These are phyloP conservation scores for Hyperoodon ampullatus DNA, from an alignment of 2,113 vertebrate genomes.

Conservation along the genomic window DNA sequence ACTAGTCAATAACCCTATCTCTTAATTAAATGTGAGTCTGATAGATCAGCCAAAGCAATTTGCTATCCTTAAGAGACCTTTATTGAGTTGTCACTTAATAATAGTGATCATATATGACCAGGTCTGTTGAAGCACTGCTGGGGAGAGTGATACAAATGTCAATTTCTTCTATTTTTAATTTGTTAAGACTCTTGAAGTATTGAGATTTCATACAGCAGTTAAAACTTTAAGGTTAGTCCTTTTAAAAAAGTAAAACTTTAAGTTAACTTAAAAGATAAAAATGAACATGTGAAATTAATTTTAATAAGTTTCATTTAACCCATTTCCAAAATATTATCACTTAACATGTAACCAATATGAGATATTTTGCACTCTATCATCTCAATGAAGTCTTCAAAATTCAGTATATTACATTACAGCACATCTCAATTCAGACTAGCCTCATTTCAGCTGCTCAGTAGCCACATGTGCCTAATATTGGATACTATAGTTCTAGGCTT, in stretches of 20 bases:
- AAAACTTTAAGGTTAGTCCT: neutral
- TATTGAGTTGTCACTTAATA: neutral
- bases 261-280: neutral
- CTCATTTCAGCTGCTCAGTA: neutral
- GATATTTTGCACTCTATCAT: neutral
- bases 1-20: neutral
- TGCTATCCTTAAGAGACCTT: neutral
- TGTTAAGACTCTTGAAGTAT: neutral
- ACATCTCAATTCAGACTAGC: neutral
- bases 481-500: neutral
- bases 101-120: neutral
- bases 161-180: neutral
- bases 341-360: neutral
- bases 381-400: neutral
- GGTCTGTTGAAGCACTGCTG: neutral
- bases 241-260: neutral
- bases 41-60: neutral
- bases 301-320: neutral
- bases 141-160: neutral
- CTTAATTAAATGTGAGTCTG: neutral
- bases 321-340: neutral
- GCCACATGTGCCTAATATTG: neutral
- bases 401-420: neutral
- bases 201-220: neutral
- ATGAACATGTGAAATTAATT: neutral